Percentiles rank a stretch among this genome's conserved stretches.
Evolutionary conservation across 2,888 invertebrate genomes (phyloP).

Genomic region (Polietes domitor): DNA sequence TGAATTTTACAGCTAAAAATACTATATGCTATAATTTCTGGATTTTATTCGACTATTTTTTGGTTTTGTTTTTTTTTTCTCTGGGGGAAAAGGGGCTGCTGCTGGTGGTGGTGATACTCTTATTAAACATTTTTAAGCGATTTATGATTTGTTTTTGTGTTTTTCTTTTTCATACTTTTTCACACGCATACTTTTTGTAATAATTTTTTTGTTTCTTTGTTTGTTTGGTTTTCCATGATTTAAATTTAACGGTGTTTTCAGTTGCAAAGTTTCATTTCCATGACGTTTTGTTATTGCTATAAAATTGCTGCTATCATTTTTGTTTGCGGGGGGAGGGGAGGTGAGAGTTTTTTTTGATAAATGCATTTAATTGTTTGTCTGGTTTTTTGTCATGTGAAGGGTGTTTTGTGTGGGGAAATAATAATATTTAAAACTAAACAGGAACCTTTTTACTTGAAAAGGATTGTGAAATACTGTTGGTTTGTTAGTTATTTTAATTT

Average conservation of each 20-base stretch:
- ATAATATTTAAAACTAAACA: constrained; percentile 60
- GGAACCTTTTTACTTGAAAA: constrained; percentile 48
- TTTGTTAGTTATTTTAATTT: constrained; percentile 34
- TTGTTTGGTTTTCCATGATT: constrained; percentile 54
- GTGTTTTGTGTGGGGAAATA: constrained; percentile 11
- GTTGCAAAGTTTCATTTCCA: constrained; percentile 64
- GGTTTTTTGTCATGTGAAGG: constrained; percentile 56
- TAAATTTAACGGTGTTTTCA: constrained; percentile 69
- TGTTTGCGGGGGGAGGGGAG: constrained; percentile 58
- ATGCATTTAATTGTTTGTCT: constrained; percentile 47
- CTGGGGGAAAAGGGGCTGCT: not conserved
- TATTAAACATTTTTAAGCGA: constrained; percentile 51
- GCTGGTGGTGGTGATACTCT: not conserved
- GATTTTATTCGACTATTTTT: constrained; percentile 1
- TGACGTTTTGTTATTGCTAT: constrained; percentile 65
- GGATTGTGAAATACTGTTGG: constrained; percentile 63
- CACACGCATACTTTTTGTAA: constrained; percentile 51
- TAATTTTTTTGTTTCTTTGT: constrained; percentile 57
- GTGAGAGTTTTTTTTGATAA: constrained; percentile 45
- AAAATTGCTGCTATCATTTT: constrained; percentile 69
- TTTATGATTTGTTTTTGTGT: constrained; percentile 46
- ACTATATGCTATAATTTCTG: constrained; percentile 51
- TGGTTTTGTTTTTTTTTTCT: not conserved
- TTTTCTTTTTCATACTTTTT: constrained; percentile 45
- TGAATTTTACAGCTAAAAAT: constrained; percentile 64